Conservation (phyloP, 2,888 invertebrate species). For the Periphyllus acericola region DNA sequence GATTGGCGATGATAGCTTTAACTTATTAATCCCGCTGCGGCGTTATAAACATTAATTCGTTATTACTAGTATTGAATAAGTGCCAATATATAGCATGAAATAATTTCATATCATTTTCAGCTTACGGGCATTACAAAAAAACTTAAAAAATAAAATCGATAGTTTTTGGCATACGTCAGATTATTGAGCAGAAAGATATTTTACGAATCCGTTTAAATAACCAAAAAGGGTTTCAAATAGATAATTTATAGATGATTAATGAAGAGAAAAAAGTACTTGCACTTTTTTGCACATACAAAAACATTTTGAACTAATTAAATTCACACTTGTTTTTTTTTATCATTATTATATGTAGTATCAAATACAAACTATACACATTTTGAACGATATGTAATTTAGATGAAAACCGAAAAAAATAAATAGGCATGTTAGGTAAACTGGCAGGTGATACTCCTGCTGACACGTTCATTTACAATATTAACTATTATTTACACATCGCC, state of each 20-base stretch:
- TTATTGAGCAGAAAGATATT: constrained; percentile 27
- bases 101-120: constrained; percentile 21
- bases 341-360: too few relatives aligned
- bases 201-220: neutral
- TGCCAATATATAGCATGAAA: constrained; percentile 17
- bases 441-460: too few relatives aligned
- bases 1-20: neutral
- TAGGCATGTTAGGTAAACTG: too few relatives aligned
- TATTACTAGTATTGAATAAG: constrained; percentile 21
- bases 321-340: too few relatives aligned
- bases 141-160: neutral
- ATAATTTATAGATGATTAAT: neutral
- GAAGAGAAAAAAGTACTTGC: neutral
- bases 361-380: too few relatives aligned
- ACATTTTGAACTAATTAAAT: too few relatives aligned
- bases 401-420: too few relatives aligned
- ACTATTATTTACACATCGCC: too few relatives aligned
- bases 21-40: neutral
- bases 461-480: too few relatives aligned
- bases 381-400: too few relatives aligned
- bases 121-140: neutral
- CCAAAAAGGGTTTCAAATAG: constrained; percentile 12
- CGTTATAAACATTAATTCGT: neutral
- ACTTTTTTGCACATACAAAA: too few relatives aligned
- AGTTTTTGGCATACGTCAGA: constrained; percentile 4